These are phyloP conservation scores for Synanthedon vespiformis DNA, from an alignment of 2,888 invertebrate genomes.

Conservation along the genomic window DNA sequence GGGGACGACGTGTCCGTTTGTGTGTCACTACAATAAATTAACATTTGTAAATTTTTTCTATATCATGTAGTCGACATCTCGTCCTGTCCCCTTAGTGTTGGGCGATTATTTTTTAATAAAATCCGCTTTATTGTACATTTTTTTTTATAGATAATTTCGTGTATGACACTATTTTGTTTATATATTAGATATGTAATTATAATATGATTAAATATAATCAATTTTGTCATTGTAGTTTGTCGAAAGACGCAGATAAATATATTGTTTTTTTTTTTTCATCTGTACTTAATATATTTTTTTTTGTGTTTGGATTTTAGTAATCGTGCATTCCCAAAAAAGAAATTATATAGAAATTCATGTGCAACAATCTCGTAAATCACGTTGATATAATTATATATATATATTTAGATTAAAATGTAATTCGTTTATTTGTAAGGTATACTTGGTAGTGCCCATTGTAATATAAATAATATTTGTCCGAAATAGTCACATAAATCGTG, in stretches of 20 bases:
- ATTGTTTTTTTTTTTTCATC: constrained; percentile 53
- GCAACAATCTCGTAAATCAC: constrained; percentile 55
- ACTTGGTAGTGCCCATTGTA: constrained; percentile 3
- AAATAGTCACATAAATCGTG: constrained; percentile 19
- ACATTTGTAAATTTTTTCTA: neutral
- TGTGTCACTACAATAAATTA: too few species aligned
- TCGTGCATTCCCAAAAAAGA: constrained; percentile 66
- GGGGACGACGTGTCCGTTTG: too few species aligned
- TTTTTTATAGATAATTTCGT: constrained; percentile 3
- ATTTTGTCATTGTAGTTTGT: constrained; percentile 28
- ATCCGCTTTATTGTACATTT: constrained; percentile 35
- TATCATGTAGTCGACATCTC: constrained; percentile 1
- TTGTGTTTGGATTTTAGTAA: constrained; percentile 59
- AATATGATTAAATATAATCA: neutral
- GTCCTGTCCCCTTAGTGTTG: constrained; percentile 9
- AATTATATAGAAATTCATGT: constrained; percentile 27
- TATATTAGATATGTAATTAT: neutral
- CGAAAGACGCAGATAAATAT: constrained; percentile 25
- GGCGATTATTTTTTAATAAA: constrained; percentile 59
- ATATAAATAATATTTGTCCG: constrained; percentile 25
- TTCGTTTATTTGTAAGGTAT: constrained; percentile 57
- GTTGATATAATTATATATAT: constrained; percentile 28
- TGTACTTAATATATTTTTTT: constrained; percentile 68
- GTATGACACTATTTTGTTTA: neutral
- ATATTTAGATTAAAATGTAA: constrained; percentile 48